Evolutionary conservation across 2,797 vertebrate genomes (phyloP).

Genomic region (Nyctibius grandis): DNA sequence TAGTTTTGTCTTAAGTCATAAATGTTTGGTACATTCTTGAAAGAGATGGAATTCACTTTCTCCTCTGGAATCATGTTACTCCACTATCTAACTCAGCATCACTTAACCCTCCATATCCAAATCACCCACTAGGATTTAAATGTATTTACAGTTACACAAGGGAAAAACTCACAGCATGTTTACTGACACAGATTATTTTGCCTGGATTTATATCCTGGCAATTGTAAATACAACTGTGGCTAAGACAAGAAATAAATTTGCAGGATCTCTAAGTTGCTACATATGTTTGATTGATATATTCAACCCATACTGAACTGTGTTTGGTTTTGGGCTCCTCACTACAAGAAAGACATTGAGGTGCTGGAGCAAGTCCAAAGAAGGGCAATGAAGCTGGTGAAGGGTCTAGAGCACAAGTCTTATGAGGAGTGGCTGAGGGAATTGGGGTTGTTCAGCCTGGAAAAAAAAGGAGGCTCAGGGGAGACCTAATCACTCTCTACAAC

Average conservation of each 20-base stretch:
- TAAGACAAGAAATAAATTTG: background rate
- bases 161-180: background rate
- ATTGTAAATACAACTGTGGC: background rate
- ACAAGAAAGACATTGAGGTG: too few relatives aligned
- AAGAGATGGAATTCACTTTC: background rate
- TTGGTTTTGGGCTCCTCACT: too few relatives aligned
- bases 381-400: too few relatives aligned
- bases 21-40: background rate
- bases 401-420: too few relatives aligned
- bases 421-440: too few relatives aligned
- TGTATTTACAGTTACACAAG: background rate
- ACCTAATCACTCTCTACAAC: too few relatives aligned
- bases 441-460: too few relatives aligned
- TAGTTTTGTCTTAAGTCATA: background rate
- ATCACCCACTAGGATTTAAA: background rate
- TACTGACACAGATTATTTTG: background rate
- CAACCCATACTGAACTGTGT: too few relatives aligned
- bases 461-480: too few relatives aligned
- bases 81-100: background rate
- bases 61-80: background rate
- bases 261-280: background rate
- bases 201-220: background rate
- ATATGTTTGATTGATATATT: background rate
- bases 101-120: background rate
- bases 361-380: too few relatives aligned